Evolutionary conservation across 2,797 vertebrate species (phyloP).

Genomic region (Protosalanx chinensis): DNA sequence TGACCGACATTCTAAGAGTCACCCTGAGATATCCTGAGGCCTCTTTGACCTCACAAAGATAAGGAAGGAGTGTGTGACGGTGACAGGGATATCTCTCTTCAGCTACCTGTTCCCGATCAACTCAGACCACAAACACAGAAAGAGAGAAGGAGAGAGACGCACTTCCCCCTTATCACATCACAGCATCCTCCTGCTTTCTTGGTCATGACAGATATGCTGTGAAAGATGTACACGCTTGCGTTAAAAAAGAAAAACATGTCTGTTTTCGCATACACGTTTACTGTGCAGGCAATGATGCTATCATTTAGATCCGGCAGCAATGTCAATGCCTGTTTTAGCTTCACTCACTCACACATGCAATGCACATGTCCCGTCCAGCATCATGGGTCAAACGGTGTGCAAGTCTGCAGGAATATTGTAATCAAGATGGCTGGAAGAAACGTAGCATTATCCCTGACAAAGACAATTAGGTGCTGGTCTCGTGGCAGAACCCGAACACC

Average conservation of each 20-base stretch:
- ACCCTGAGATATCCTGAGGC: neutral
- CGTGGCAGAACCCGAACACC: constrained; percentile 43
- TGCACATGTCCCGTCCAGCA: neutral
- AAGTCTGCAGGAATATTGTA: constrained; percentile 15
- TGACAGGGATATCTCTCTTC: constrained; percentile 7
- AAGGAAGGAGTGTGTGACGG: neutral
- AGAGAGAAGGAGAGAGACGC: neutral
- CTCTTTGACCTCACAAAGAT: constrained; percentile 6
- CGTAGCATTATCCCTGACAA: constrained; percentile 49
- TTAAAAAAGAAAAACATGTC: too few species aligned
- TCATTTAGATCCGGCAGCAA: too few species aligned
- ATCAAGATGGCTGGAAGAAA: constrained; percentile 30
- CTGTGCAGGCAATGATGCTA: too few species aligned
- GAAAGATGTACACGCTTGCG: neutral
- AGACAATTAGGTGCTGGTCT: constrained; percentile 48
- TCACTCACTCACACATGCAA: neutral
- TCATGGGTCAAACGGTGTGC: too few species aligned
- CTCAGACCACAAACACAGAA: neutral
- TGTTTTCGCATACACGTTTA: too few species aligned
- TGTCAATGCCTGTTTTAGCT: too few species aligned
- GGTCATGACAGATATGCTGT: neutral
- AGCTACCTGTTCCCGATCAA: neutral
- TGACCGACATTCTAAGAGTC: too few species aligned
- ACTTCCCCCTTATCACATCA: neutral
- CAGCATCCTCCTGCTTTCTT: neutral